Evolutionary conservation across 1,140 invertebrate genomes (phyloP).

Genomic region (Drosophila ercepeae): DNA sequence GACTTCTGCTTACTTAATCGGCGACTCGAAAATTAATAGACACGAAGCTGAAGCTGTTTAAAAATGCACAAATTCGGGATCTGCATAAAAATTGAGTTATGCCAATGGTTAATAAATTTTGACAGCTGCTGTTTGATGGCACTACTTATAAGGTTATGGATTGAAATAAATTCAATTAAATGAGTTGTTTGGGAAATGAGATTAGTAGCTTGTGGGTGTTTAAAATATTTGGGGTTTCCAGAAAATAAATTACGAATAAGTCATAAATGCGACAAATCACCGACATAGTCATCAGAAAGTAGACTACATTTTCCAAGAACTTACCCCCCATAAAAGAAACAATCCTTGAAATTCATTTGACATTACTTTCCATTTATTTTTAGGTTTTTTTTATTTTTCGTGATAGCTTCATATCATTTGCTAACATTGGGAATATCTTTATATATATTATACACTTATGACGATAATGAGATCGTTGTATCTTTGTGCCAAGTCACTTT

Average conservation of each 20-base stretch:
- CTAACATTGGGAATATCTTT: conserved; percentile 7
- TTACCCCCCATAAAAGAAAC: not conserved
- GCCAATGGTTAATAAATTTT: conserved; percentile 53
- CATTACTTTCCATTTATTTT: conserved; percentile 23
- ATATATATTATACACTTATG: conserved; percentile 20
- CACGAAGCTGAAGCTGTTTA: too few species aligned
- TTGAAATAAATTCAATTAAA: not conserved
- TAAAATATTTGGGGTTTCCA: too few species aligned
- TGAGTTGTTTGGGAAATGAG: conserved; percentile 21
- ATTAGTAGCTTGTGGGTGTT: conserved; percentile 21
- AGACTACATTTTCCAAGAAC: not conserved
- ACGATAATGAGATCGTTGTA: conserved; percentile 68
- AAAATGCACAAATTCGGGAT: conserved; percentile 26
- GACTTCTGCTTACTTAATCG: conserved; percentile 49
- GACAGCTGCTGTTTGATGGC: conserved; percentile 52
- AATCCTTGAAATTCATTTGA: conserved; percentile 23
- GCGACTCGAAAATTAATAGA: conserved; percentile 72
- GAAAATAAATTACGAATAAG: not conserved
- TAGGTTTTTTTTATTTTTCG: conserved; percentile 17
- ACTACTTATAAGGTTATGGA: conserved; percentile 23
- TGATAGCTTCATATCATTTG: conserved; percentile 41
- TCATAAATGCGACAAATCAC: too few species aligned
- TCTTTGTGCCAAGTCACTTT: conserved; percentile 58
- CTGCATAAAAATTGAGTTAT: conserved; percentile 43
- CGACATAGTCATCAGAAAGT: too few species aligned